Evolutionary conservation across 1,140 invertebrate species (phyloP), one percentile per base, ranked within the genome.

Genomic region (Limonius californicus): DNA sequence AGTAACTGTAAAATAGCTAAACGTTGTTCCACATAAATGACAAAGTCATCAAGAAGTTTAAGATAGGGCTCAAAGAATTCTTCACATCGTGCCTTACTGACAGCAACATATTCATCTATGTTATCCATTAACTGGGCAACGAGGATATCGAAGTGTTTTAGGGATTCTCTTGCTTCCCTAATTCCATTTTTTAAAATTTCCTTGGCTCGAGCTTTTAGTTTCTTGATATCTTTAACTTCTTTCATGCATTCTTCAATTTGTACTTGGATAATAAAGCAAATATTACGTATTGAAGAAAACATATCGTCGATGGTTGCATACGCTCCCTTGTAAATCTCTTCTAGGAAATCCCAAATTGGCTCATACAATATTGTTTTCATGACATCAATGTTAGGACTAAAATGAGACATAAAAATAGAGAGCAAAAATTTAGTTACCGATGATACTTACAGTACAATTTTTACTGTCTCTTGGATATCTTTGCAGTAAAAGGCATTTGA

Each of bases 131-230:
- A 14, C 6, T 56, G 21, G 1, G 59, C 57, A 9, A 50, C 50
- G 7, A 63, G n/a, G 21, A 16, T 21, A 12, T 66, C 47, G 54
- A 66, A 57, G n/a, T 66, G 57, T 23, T 63, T 63, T n/a, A 66
- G 19, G 11, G 50, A 60, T 43, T 35, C 59, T 30, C 57, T 19
- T 9, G 57, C 61, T 18, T 57, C 62, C 12, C 53, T 54, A 9
- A 66, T 59, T 1, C 64, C 45, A 9, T 18, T 30, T 30, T 57
- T 63, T n/a, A 66, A 16, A 39, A 66, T 58, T 7, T 35, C 20
- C 45, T 63, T 63, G 11, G 57, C 61, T n/a, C 55, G 35, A 1
- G 57, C 19, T 45, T 66, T 66, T 27, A 66, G 19, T 12, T 50
- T 53, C 18, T 55, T 61, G n/a, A 65, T 55, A 18, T 62, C 35